Percentiles rank a stretch among this genome's conserved stretches.
Evolutionary conservation across 2,113 vertebrate species (phyloP).

Genomic region (Burhinus bistriatus): DNA sequence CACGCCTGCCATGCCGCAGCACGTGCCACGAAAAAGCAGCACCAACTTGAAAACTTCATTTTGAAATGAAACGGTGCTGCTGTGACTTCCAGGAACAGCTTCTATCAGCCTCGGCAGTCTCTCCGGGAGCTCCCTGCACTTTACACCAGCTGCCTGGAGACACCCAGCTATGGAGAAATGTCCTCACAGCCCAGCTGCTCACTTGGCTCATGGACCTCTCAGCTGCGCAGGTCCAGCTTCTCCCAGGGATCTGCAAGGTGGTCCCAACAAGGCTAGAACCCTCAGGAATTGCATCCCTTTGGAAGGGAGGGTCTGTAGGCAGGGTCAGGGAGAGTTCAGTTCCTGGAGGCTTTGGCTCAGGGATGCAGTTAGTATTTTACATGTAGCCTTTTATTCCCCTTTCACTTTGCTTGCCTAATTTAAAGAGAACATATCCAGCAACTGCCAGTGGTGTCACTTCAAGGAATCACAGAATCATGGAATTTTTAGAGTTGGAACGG

Average conservation of each 20-base stretch:
- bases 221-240: rapidly evolving
- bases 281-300: not conserved
- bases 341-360: no score
- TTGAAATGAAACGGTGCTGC: not conserved
- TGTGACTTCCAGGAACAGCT: not conserved
- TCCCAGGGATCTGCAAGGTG: not conserved
- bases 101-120: not conserved
- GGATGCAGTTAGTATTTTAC: no score
- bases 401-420: not conserved
- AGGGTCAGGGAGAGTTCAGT: no score
- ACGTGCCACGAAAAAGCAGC: rapidly evolving
- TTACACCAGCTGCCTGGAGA: no score
- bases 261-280: not conserved
- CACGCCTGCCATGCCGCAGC: not conserved
- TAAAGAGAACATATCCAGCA: no score
- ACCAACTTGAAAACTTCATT: not conserved
- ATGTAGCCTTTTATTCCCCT: no score
- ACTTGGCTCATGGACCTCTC: rapidly evolving
- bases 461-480: no score
- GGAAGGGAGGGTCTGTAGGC: not conserved
- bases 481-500: no score
- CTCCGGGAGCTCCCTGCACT: not conserved
- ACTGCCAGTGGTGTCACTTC: no score
- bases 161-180: no score
- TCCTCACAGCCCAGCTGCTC: not conserved